A percentile compares a stretch with the other conserved stretches of the same genome.
These are phyloP conservation scores for Acanthochromis polyacanthus DNA, from an alignment of 2,113 vertebrate species.

Conservation along the genomic window DNA sequence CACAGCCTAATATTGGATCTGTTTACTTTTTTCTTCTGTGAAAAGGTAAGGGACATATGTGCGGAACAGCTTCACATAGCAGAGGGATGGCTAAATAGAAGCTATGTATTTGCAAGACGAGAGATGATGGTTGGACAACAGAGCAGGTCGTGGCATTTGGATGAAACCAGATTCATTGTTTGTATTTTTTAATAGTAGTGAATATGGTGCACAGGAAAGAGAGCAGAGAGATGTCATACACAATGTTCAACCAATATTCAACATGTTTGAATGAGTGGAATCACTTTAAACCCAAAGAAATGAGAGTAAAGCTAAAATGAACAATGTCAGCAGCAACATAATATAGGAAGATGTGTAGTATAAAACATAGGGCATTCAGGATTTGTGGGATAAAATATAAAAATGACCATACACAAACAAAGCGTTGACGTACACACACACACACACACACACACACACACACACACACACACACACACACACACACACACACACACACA, in stretches of 20 bases:
- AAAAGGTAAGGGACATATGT: too few species aligned
- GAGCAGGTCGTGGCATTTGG: too few species aligned
- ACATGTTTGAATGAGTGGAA: neutral
- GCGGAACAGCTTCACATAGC: too few species aligned
- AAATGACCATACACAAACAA: conserved; percentile 3
- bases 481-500: conserved; percentile 15
- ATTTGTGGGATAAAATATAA: neutral
- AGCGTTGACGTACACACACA: conserved; percentile 6
- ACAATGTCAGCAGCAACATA: neutral
- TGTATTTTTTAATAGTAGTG: too few species aligned
- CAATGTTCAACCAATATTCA: neutral
- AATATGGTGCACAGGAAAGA: too few species aligned
- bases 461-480: conserved; percentile 17
- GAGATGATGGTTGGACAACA: too few species aligned
- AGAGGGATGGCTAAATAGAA: too few species aligned
- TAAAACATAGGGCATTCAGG: neutral
- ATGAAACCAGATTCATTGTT: too few species aligned
- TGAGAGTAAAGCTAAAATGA: neutral
- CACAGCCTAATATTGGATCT: too few species aligned
- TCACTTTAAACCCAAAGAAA: neutral
- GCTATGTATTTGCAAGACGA: too few species aligned
- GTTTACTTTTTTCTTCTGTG: too few species aligned
- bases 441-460: conserved; percentile 21
- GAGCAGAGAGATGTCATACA: too few species aligned
- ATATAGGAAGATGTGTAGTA: neutral